A percentile compares a stretch with the other conserved stretches of the same genome.
phyloP scores from a whole-genome alignment of 2,797 vertebrate genomes.

The Siniperca scherzeri region DNA sequence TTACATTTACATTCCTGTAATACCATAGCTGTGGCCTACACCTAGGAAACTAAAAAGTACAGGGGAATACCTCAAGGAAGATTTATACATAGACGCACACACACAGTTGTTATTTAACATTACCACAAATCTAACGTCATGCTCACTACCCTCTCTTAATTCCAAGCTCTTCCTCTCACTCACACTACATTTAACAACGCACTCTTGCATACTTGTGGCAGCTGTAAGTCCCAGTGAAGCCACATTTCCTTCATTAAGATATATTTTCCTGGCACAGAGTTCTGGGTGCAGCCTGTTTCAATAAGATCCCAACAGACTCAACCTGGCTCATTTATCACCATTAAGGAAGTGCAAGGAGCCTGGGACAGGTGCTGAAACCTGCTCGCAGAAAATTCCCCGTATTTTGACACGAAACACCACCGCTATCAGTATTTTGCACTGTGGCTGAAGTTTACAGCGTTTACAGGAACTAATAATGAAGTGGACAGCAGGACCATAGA shows the following conservation, averaged over 20 bases:
- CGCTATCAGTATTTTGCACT: slow-evolving; percentile 30
- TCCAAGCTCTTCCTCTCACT: slow-evolving; percentile 38
- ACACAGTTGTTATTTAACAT: slow-evolving; percentile 21
- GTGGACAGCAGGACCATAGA: background rate
- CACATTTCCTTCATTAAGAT: slow-evolving; percentile 73
- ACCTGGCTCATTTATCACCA: slow-evolving; percentile 70
- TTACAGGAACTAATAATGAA: slow-evolving; percentile 12
- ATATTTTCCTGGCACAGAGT: slow-evolving; percentile 64
- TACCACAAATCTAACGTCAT: slow-evolving; percentile 28
- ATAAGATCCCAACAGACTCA: slow-evolving; percentile 69
- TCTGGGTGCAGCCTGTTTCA: slow-evolving; percentile 70
- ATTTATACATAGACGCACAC: slow-evolving; percentile 2
- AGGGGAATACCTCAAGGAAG: background rate
- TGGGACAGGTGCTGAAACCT: slow-evolving; percentile 68
- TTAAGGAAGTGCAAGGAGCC: slow-evolving; percentile 55
- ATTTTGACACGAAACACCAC: slow-evolving; percentile 59
- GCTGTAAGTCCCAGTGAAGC: slow-evolving; percentile 66
- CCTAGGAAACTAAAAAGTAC: background rate
- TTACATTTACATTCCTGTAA: slow-evolving; percentile 7
- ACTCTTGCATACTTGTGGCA: slow-evolving; percentile 54
- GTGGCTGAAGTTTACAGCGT: slow-evolving; percentile 29
- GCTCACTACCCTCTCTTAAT: slow-evolving; percentile 11
- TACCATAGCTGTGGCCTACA: background rate
- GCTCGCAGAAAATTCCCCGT: slow-evolving; percentile 33
- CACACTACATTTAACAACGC: slow-evolving; percentile 57